Base-by-base conservation (phyloP, 2,113 vertebrate genomes). In the Micromys minutus region DNA sequence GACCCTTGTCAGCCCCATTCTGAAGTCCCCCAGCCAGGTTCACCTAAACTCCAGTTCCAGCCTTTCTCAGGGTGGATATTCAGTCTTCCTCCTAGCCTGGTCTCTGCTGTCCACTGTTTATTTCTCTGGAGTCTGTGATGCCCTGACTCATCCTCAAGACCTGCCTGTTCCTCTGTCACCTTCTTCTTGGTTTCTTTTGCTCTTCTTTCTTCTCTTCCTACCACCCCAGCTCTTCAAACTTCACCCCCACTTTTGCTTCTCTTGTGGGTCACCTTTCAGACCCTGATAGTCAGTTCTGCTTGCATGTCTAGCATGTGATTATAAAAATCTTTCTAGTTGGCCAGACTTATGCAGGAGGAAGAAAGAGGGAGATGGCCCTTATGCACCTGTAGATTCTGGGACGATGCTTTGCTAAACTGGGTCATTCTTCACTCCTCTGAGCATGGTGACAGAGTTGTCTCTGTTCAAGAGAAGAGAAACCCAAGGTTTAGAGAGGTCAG, bases 391-490 rank as follows among this genome's bases (percentile, higher is more conserved):
- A 59, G 45, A 12, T 0, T n/a, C 13, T 42, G 11, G 9, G 59
- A 71, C 2, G 0, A 36, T 21, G 57, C 39, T 21, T 31, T 45
- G 11, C 0, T 5, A n/a, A 50, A n/a, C 2, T 75, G 13, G 15
- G 4, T 36, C 36, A 11, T 42, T 39, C 88, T 61, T 69, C 50
- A 47, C 39, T 36, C 2, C 24, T 31, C 13, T 75, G 42, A 47
- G 74, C 31, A 13, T 19, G 21, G 50, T 1, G 50, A 45, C 11
- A 7, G 50, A 45, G 12, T 36, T 94, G 39, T 81, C 39, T 71
- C 22, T 11, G 57, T 55, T 74, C 59, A 71, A 93, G 71, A 86
- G 75, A 67, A 39, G 55, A 74, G 80, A 81, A 72, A n/a, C 34
- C 45, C 12, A 36, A 67, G 34, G 29, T 34, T 61, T 6, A 39